Base-by-base conservation (phyloP, 2,113 vertebrate species). In the Apistogramma diplotaenia region DNA sequence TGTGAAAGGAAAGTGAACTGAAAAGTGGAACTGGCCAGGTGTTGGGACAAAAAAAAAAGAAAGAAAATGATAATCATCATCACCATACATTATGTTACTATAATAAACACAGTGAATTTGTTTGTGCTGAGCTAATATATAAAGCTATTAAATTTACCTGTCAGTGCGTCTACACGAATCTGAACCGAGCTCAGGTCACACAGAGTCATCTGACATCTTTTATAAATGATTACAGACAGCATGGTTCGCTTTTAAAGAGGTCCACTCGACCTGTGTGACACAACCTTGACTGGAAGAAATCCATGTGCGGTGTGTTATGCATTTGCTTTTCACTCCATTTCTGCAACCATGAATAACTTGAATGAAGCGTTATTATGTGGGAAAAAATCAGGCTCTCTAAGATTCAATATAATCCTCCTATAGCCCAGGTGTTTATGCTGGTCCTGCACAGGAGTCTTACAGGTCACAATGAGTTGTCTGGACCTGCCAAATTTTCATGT, bases 401-500 rank as follows among this genome's bases (percentile, higher is more conserved):
- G 2, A 51, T 19, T 49, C 46, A 49, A 8, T 6, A 49, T 6
- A 16, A 19, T 5, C 40, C 12, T 43, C 13, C 13, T 5, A 43
- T 43, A 43, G 12, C 12, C 4, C 5, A 2, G 5, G 12, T 13
- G 4, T 15, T 43, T 43, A 12, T 21, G 53, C 53, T 19, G 27
- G 57, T 18, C 16, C 0, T 19, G 57, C 18, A 29, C 5, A 60
- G 18, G 12, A 0, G 29, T 33, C 29, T 33, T 60, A 60, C 5
- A 60, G 9, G 2, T 0, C 29, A 33, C 33, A 60, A 58, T 16
- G 8, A 33, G 5, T n/a, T 60, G 31, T 33, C 58, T 12, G 29
- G 16, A 59, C 11, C 0, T 59, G 57, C 18, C 0, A 31, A 6
- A 33, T 0, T 35, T 60, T 35, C 54, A 23, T 23, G 54, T 25